phyloP scores from a whole-genome alignment of 1,140 invertebrate species.

The Meloidogyne exigua region DNA sequence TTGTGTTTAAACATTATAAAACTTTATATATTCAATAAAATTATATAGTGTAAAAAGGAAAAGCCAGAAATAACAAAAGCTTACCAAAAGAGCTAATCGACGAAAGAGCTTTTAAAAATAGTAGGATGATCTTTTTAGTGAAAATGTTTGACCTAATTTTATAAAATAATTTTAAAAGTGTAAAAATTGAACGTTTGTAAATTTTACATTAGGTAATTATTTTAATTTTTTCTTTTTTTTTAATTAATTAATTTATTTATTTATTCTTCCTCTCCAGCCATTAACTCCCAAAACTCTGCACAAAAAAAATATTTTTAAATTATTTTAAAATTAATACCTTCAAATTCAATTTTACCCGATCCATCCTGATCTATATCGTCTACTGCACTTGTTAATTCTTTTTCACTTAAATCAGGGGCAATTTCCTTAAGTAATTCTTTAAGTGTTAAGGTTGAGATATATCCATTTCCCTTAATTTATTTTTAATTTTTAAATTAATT shows the following conservation, averaged over 20 bases:
- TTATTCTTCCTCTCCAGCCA: constrained; percentile 59
- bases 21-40: too few species aligned
- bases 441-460: constrained; percentile 60
- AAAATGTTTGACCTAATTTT: neutral
- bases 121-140: neutral
- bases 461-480: constrained; percentile 56
- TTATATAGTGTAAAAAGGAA: neutral
- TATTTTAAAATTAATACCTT: too few species aligned
- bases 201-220: too few species aligned
- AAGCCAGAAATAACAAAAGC: neutral
- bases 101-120: neutral
- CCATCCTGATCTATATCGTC: constrained; percentile 64
- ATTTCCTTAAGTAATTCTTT: constrained; percentile 62
- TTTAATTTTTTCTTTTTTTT: neutral
- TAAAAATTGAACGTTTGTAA: too few species aligned
- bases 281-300: constrained; percentile 62
- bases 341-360: constrained; percentile 63
- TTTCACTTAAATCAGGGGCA: constrained; percentile 58
- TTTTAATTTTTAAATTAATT: neutral
- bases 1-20: too few species aligned
- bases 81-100: neutral
- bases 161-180: neutral
- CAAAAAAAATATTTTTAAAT: constrained; percentile 36
- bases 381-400: constrained; percentile 57
- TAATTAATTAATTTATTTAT: neutral